phyloP scores from a whole-genome alignment of 92 coral and sea anemone genomes.

The Bergia sp. region DNA sequence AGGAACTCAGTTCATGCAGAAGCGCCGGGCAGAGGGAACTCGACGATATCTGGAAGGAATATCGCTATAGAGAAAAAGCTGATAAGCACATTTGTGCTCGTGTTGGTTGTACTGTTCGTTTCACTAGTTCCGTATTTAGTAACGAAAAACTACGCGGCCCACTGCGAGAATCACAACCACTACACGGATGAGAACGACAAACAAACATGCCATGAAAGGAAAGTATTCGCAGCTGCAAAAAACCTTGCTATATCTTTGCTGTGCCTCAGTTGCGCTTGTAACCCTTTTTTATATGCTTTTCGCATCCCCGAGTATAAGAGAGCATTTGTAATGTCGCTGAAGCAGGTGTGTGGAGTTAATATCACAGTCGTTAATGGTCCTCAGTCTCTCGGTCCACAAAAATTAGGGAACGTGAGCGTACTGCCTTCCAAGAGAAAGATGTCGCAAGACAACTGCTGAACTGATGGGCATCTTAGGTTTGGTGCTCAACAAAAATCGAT shows the following conservation, averaged over 20 bases:
- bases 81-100: conserved; percentile 42
- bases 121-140: conserved; percentile 61
- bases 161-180: conserved; percentile 18
- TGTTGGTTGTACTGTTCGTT: conserved; percentile 54
- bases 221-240: conserved; percentile 3
- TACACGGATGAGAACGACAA: not conserved
- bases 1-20: conserved; percentile 47
- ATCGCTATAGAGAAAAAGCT: conserved; percentile 55
- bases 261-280: conserved; percentile 57
- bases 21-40: not conserved
- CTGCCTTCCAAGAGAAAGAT: not conserved
- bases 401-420: not conserved
- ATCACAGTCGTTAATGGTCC: not conserved
- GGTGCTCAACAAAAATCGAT: too few relatives aligned
- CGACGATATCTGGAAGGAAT: conserved; percentile 35
- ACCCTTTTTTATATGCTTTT: conserved; percentile 68
- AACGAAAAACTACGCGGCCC: conserved; percentile 29
- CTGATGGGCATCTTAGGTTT: not conserved
- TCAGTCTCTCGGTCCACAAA: not conserved
- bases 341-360: not conserved
- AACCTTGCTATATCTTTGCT: conserved; percentile 56
- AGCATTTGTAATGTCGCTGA: conserved; percentile 20
- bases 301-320: conserved; percentile 64
- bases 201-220: conserved; percentile 17
- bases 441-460: not conserved